A percentile compares a stretch with the other conserved stretches of the same genome.
Conservation (phyloP, 2,888 invertebrate genomes). For the Rotaria socialis region DNA sequence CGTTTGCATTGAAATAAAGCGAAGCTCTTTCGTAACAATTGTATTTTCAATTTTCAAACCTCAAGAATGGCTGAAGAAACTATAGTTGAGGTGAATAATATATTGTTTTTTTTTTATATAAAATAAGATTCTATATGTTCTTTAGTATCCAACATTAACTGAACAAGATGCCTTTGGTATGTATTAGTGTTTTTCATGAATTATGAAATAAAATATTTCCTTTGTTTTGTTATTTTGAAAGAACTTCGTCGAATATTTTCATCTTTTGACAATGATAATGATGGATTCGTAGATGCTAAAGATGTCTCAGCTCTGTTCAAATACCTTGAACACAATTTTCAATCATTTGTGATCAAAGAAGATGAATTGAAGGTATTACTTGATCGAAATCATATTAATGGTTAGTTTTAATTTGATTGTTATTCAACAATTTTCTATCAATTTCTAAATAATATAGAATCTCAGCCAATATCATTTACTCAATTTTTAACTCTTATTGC, state of each 20-base stretch:
- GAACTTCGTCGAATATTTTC: neutral
- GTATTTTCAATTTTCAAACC: no score
- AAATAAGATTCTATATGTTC: neutral
- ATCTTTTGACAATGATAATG: neutral
- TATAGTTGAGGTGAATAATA: neutral
- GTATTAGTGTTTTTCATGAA: neutral
- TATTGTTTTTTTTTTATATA: neutral
- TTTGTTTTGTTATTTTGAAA: neutral
- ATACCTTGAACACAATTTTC: neutral
- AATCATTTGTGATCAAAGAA: neutral
- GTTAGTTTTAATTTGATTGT: neutral
- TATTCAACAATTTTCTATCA: neutral
- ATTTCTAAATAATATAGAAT: neutral
- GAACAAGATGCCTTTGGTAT: neutral
- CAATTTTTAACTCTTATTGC: neutral
- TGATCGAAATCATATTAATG: neutral
- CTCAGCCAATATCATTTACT: neutral
- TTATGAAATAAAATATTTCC: neutral
- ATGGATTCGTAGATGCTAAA: neutral
- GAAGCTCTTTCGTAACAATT: neutral
- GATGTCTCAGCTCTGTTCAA: neutral
- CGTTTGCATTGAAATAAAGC: neutral
- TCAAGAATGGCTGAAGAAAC: no score
- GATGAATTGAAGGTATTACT: neutral
- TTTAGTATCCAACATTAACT: neutral